These are phyloP conservation scores for Brachionus calyciflorus DNA, from an alignment of 1,140 invertebrate genomes.

Conservation along the genomic window DNA sequence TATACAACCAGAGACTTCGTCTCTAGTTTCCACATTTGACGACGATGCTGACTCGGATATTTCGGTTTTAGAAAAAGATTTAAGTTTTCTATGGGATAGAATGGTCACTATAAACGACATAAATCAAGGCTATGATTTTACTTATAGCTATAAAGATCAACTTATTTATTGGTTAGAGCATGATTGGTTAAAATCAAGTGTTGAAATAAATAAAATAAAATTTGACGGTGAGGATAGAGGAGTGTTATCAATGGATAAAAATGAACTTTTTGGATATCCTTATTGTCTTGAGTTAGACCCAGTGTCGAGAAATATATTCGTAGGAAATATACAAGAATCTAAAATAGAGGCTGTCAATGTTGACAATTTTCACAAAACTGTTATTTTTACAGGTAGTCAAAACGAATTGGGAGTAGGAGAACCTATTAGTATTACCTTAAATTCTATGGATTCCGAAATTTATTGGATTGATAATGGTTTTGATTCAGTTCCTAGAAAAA, in stretches of 20 bases:
- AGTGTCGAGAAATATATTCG: conserved; percentile 88
- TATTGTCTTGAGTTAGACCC: conserved; percentile 90
- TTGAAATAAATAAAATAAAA: conserved; percentile 76
- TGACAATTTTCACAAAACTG: conserved; percentile 59
- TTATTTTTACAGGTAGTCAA: neutral
- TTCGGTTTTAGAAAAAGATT: neutral
- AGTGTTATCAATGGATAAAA: conserved; percentile 68
- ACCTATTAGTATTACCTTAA: neutral
- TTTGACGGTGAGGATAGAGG: conserved; percentile 82
- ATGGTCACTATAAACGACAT: conserved; percentile 48
- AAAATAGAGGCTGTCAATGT: conserved; percentile 80
- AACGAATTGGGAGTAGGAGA: neutral
- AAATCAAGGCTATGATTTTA: conserved; percentile 14
- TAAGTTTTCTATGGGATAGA: conserved; percentile 56
- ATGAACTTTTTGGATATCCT: conserved; percentile 80
- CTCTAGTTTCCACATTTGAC: neutral
- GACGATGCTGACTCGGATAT: neutral
- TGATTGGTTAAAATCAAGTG: conserved; percentile 47
- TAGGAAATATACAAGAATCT: conserved; percentile 83
- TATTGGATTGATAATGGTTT: conserved; percentile 96
- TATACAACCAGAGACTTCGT: neutral
- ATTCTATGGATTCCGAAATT: conserved; percentile 66
- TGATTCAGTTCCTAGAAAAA: conserved; percentile 80
- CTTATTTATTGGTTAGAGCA: conserved; percentile 25
- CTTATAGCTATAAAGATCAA: conserved; percentile 13